Conservation (phyloP, 2,888 invertebrate genomes). For the Hermaeophaga mercurialis region DNA sequence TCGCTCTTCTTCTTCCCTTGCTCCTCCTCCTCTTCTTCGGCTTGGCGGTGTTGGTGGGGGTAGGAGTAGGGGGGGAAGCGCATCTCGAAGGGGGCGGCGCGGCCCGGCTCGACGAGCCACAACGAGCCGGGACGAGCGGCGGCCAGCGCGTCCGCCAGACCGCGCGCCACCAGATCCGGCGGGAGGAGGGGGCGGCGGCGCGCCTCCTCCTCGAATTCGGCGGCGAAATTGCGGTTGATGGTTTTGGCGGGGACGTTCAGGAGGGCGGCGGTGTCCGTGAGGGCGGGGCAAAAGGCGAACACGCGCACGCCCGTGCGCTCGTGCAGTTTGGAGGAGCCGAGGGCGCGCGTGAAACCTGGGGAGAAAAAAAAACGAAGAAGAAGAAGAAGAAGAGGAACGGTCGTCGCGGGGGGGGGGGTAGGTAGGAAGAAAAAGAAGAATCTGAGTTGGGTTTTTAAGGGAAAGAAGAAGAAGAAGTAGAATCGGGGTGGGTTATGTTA, state of each 20-base stretch:
- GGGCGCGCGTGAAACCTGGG: conserved; percentile 46
- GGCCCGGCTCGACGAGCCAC: conserved; percentile 47
- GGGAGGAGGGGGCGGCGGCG: conserved; percentile 41
- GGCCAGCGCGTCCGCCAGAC: conserved; percentile 39
- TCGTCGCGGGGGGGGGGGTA: too few relatives aligned
- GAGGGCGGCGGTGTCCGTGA: conserved; percentile 58
- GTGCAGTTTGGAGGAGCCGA: conserved; percentile 52
- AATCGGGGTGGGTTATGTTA: too few relatives aligned
- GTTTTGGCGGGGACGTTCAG: conserved; percentile 43
- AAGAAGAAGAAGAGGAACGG: too few relatives aligned
- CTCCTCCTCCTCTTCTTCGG: too few relatives aligned
- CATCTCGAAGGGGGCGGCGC: conserved; percentile 43
- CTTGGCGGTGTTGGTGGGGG: too few relatives aligned
- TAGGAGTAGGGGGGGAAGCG: too few relatives aligned
- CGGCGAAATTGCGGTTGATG: conserved; percentile 48
- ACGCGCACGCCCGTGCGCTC: conserved; percentile 61
- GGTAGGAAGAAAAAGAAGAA: too few relatives aligned
- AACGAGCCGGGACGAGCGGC: conserved; percentile 45
- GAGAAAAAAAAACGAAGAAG: too few relatives aligned
- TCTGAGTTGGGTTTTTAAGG: too few relatives aligned
- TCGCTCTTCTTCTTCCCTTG: too few relatives aligned
- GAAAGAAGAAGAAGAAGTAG: too few relatives aligned
- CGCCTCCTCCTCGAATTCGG: conserved; percentile 48
- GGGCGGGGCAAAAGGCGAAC: conserved; percentile 62
- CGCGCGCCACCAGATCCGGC: conserved; percentile 42